These are phyloP conservation scores for Dendrocopos noguchii DNA, from an alignment of 2,113 vertebrate species.

Conservation along the genomic window DNA sequence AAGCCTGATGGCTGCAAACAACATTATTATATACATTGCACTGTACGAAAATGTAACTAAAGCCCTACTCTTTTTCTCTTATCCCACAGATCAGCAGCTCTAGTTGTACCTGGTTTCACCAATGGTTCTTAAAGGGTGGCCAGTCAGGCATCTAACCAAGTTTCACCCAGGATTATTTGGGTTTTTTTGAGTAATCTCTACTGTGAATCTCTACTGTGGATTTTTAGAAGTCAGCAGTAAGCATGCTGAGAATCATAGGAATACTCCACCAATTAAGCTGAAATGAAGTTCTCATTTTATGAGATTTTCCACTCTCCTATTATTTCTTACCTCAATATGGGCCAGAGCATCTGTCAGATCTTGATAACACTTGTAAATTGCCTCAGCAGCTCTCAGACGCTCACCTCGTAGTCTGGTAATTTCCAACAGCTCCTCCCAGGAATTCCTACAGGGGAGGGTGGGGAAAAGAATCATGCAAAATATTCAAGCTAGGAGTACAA, in stretches of 20 bases:
- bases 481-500: background rate
- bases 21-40: background rate
- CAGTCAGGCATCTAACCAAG: background rate
- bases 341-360: conserved; percentile 83
- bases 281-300: background rate
- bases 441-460: conserved; percentile 65
- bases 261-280: background rate
- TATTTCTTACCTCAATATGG: conserved; percentile 82
- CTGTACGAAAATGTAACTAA: background rate
- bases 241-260: background rate
- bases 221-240: background rate
- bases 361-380: conserved; percentile 76
- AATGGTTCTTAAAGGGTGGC: background rate
- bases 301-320: background rate
- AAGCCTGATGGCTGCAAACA: background rate
- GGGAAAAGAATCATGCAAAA: background rate
- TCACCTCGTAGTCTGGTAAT: conserved; percentile 72
- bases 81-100: background rate
- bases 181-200: background rate
- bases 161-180: background rate
- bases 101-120: background rate
- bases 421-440: conserved; percentile 83
- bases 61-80: background rate
- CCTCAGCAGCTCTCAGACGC: conserved; percentile 75
- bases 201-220: background rate